Evolutionary conservation across 2,797 vertebrate species (phyloP).

Genomic region (Emydoidea blandingii): DNA sequence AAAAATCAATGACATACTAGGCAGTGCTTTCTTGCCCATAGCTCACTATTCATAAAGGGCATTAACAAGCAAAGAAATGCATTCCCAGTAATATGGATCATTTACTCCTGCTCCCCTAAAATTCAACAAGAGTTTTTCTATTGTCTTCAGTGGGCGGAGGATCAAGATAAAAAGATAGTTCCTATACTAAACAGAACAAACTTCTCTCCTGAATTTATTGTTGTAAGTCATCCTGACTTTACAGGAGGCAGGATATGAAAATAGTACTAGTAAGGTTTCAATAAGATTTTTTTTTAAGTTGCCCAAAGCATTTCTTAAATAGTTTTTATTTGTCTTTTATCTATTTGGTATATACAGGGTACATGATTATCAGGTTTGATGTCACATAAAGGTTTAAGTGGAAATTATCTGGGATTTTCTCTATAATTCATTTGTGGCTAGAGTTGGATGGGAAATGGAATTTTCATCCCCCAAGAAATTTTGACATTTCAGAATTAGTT

Average conservation of each 20-base stretch:
- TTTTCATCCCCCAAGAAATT: background rate
- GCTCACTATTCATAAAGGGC: constrained; percentile 53
- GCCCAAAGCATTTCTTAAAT: background rate
- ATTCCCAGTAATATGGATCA: constrained; percentile 16
- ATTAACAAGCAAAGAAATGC: constrained; percentile 55
- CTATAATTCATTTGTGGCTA: background rate
- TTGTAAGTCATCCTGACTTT: background rate
- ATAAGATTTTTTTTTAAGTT: background rate
- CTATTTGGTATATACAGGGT: background rate
- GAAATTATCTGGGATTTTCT: background rate
- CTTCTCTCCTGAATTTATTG: background rate
- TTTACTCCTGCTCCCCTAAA: background rate
- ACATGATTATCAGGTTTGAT: background rate
- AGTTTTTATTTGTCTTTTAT: background rate
- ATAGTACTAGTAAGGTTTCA: background rate
- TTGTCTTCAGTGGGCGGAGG: background rate
- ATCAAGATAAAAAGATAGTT: background rate
- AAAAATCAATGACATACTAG: constrained; percentile 39
- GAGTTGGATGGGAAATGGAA: background rate
- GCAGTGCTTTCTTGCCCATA: constrained; percentile 37
- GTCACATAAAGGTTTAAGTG: background rate
- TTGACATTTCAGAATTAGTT: constrained; percentile 12
- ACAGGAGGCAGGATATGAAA: background rate
- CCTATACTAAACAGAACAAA: background rate
- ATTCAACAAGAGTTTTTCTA: background rate